These are phyloP conservation scores for Diarsia rubi DNA, from an alignment of 2,888 invertebrate genomes.

Conservation along the genomic window DNA sequence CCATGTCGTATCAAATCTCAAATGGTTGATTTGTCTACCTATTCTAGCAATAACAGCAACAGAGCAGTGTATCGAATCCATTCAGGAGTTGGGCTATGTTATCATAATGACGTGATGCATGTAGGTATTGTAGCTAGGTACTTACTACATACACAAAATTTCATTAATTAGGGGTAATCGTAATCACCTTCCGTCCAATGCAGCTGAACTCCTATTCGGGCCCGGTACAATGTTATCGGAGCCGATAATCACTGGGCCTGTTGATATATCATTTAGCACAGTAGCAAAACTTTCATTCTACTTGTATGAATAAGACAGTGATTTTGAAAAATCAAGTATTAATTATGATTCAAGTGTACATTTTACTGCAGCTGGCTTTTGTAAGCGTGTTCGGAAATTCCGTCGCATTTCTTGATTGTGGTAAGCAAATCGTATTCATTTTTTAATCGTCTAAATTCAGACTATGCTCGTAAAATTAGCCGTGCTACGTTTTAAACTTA, in stretches of 20 bases:
- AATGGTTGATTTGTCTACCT: not conserved
- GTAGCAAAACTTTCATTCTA: conserved; percentile 70
- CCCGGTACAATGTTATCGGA: conserved; percentile 75
- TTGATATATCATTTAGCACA: conserved; percentile 64
- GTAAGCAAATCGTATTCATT: conserved; percentile 71
- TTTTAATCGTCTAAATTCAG: conserved; percentile 5
- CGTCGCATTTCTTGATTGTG: conserved; percentile 84
- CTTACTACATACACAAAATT: conserved; percentile 9
- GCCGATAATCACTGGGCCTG: conserved; percentile 75
- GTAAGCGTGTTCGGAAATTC: conserved; percentile 67
- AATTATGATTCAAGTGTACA: conserved; percentile 72
- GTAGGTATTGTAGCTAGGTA: conserved; percentile 8
- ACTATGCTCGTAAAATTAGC: not conserved
- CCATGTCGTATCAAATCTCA: not conserved
- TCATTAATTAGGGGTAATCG: conserved; percentile 61
- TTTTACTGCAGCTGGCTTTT: conserved; percentile 69
- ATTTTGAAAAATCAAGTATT: conserved; percentile 41
- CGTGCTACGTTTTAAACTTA: not conserved
- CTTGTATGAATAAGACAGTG: conserved; percentile 57
- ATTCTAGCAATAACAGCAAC: not conserved
- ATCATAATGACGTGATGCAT: conserved; percentile 8
- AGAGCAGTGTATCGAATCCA: not conserved
- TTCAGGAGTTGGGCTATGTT: not conserved
- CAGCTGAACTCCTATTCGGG: conserved; percentile 66
- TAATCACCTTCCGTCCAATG: conserved; percentile 68